phyloP scores from a whole-genome alignment of 2,888 invertebrate genomes.

The Tipula unca region DNA sequence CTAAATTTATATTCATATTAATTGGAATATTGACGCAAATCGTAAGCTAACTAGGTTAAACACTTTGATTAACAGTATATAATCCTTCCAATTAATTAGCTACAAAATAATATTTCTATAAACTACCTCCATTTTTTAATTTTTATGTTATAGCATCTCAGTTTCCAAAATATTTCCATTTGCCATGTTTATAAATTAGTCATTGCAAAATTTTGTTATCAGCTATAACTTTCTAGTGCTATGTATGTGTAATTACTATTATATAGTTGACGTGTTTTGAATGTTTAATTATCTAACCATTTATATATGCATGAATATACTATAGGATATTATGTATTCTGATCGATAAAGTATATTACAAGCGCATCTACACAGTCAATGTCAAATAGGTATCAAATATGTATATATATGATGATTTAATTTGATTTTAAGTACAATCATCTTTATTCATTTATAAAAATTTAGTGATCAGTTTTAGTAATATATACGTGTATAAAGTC shows the following conservation, averaged over 20 bases:
- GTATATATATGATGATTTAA: no score
- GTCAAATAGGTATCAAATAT: background rate
- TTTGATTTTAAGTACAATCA: background rate
- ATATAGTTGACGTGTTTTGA: background rate
- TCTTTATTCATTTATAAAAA: background rate
- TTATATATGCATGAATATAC: background rate
- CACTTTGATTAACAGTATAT: background rate
- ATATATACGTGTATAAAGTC: no score
- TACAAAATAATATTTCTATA: background rate
- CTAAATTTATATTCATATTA: background rate
- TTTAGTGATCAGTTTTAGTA: no score
- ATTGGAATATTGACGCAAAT: background rate
- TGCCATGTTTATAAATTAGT: background rate
- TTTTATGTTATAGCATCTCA: background rate
- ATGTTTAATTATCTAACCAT: background rate
- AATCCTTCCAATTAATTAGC: background rate
- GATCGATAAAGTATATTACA: background rate
- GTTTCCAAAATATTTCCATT: background rate
- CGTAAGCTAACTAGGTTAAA: background rate
- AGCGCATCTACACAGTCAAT: background rate
- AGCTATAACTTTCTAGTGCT: background rate
- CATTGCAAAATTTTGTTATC: background rate
- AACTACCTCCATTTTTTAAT: background rate
- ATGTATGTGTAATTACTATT: background rate
- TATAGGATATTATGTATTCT: no score